Conservation (phyloP, 2,797 vertebrate genomes). For the Merluccius polli region DNA sequence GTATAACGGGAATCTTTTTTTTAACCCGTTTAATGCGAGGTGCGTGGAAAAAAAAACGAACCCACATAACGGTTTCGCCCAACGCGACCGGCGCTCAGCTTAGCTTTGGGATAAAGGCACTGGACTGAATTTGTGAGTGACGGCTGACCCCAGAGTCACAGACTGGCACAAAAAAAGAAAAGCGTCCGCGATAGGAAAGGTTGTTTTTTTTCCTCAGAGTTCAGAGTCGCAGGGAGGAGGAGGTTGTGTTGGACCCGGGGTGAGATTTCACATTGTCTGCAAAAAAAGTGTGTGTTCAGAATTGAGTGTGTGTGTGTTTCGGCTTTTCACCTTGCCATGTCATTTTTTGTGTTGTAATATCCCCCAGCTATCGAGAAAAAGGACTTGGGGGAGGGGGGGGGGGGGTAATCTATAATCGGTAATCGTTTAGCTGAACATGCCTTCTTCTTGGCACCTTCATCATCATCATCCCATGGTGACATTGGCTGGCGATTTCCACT, state of each 20-base stretch:
- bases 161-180: background rate
- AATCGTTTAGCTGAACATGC: no score
- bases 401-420: no score
- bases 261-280: background rate
- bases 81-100: slow-evolving; percentile 13
- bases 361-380: background rate
- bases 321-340: background rate
- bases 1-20: background rate
- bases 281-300: background rate
- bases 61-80: background rate
- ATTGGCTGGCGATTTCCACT: no score
- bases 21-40: background rate
- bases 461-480: no score
- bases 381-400: no score
- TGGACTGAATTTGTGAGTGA: background rate
- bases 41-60: background rate
- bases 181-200: background rate
- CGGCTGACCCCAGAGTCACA: background rate
- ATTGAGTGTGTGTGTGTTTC: no score
- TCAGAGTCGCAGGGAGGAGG: background rate
- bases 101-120: slow-evolving; percentile 20
- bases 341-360: background rate
- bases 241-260: background rate
- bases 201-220: background rate
- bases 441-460: no score